These are phyloP conservation scores for Ophonus ardosiacus DNA, from an alignment of 2,888 invertebrate species.

Conservation along the genomic window DNA sequence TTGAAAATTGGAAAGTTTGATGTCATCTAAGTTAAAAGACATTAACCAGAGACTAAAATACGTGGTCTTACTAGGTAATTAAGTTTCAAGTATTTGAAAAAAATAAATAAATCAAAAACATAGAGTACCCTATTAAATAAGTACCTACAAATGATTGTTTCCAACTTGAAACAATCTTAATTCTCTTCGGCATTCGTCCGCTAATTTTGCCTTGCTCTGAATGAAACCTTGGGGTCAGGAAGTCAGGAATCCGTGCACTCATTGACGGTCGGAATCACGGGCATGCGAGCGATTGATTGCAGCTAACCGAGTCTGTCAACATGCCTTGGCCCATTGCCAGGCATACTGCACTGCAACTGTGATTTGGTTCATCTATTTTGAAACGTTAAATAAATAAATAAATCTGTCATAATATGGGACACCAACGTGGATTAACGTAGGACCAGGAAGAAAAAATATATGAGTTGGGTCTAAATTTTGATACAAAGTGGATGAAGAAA, in stretches of 20 bases:
- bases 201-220: neutral
- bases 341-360: constrained; percentile 1
- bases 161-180: no score
- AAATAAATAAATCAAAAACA: no score
- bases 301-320: constrained; percentile 15
- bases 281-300: constrained; percentile 18
- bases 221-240: neutral
- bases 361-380: constrained; percentile 40
- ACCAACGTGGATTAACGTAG: neutral
- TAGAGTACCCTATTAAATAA: no score
- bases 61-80: no score
- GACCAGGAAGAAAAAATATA: neutral
- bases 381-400: constrained; percentile 24
- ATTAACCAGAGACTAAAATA: no score
- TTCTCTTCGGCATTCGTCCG: no score
- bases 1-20: no score
- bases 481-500: no score
- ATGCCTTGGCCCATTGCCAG: constrained; percentile 5
- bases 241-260: neutral
- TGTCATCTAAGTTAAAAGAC: no score
- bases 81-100: no score
- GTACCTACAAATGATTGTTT: no score
- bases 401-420: constrained; percentile 27
- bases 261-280: constrained; percentile 3
- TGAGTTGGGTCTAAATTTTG: no score